Evolutionary conservation across 2,888 invertebrate species (phyloP).

Genomic region (Metacarcinus magister): DNA sequence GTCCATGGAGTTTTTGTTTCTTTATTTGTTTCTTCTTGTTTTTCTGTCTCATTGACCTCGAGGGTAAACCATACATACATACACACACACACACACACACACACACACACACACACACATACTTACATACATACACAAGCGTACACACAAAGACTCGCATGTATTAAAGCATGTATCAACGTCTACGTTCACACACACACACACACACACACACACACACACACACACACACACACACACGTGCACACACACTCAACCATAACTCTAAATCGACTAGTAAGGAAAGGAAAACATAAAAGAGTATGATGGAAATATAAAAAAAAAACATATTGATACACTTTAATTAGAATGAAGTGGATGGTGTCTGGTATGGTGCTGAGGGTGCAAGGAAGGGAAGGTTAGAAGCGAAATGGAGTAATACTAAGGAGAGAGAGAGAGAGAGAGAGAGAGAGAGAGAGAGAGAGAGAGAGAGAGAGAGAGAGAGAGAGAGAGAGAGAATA

Average conservation of each 20-base stretch:
- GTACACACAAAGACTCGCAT: neutral
- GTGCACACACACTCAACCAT: neutral
- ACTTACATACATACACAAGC: neutral
- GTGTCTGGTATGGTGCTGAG: neutral
- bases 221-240: constrained; percentile 41
- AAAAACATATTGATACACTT: neutral
- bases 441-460: constrained; percentile 20
- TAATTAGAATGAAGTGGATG: neutral
- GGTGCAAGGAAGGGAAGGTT: neutral
- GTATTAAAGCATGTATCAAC: neutral
- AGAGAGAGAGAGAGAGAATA: constrained; percentile 39
- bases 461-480: constrained; percentile 60
- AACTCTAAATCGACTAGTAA: neutral
- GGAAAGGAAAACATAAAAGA: too few relatives aligned
- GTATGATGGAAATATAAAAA: too few relatives aligned
- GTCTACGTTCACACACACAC: neutral
- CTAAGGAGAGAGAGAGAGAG: neutral
- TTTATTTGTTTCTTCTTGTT: neutral
- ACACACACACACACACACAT: constrained; percentile 43
- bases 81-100: constrained; percentile 41
- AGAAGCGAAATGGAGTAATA: neutral
- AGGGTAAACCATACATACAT: neutral
- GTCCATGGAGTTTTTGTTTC: neutral
- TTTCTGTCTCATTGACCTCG: neutral
- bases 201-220: constrained; percentile 41